Base-by-base conservation (phyloP, 2,113 vertebrate species). In the Tautogolabrus adspersus region DNA sequence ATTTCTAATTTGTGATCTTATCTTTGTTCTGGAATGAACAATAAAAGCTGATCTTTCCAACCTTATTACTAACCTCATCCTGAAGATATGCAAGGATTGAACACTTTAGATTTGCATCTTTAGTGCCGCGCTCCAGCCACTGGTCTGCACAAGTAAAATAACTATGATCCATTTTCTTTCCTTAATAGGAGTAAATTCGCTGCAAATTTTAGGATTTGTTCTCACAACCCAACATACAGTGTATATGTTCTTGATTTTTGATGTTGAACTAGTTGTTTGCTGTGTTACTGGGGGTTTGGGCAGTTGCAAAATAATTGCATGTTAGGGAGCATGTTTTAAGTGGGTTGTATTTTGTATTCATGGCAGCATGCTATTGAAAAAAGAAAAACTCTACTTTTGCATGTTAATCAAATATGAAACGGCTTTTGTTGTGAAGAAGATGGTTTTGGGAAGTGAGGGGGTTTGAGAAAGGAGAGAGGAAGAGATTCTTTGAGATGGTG, bases 401-500 rank as follows among this genome's bases (percentile, higher is more conserved):
- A 88, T 88, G 87, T 60, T 49, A 82, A 34, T 6, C 4, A 34
- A 34, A 84, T 54, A 75, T 74, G 30, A 81, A 78, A 65, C 9
- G 49, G 37, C 4, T 40, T 66, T 66, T 58, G 73, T 19, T 72
- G 66, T 66, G 71, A 70, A 66, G 83, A 67, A 76, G 77, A 75
- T 79, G 74, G 71, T 79, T 44, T 18, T 75, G 79, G 84, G 69
- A 87, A 77, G 75, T 77, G 87, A 88, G 81, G 51, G 75, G 73
- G 57, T 63, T 77, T 59, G 84, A 89, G 75, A 92, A 79, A 82
- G 73, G 59, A 88, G 87, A 87, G 66, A 85, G 44, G 71, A 82
- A 26, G 83, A 90, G 88, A 90, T 87, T 88, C 74, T 77, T 69
- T 86, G 72, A 88, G 82, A 81, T 70, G 71, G 57, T 76, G 62